These are phyloP conservation scores for Callaeas wilsoni DNA, from an alignment of 2,113 vertebrate genomes.

Conservation along the genomic window DNA sequence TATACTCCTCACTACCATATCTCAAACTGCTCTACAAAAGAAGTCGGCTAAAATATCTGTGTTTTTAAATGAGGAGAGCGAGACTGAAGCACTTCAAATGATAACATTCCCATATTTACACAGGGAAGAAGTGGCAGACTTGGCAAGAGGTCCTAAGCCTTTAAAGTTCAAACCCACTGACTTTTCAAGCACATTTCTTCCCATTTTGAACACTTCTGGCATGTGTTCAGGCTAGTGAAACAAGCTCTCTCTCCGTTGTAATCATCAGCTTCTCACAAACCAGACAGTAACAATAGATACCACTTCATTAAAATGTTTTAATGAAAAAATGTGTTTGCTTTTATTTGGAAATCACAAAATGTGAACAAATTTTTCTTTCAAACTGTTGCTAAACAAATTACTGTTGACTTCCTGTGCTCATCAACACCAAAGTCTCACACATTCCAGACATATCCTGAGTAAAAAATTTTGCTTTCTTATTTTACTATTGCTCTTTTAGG, in stretches of 20 bases:
- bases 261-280: not conserved
- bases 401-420: not conserved
- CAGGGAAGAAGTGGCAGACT: slow-evolving; percentile 22
- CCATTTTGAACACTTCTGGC: not conserved
- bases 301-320: not conserved
- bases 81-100: not conserved
- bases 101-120: not conserved
- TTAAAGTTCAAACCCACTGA: not conserved
- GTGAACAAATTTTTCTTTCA: not conserved
- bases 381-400: not conserved
- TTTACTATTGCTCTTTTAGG: not conserved
- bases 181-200: not conserved
- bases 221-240: not conserved
- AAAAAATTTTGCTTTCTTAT: not conserved
- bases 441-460: not conserved
- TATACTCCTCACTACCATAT: not conserved
- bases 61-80: not conserved
- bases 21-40: not conserved
- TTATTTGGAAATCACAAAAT: not conserved
- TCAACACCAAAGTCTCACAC: not conserved
- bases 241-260: not conserved
- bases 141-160: slow-evolving; percentile 12
- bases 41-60: not conserved
- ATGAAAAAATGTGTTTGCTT: not conserved
- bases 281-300: not conserved